Conservation (phyloP, 2,113 vertebrate species). For the Murina feae region DNA sequence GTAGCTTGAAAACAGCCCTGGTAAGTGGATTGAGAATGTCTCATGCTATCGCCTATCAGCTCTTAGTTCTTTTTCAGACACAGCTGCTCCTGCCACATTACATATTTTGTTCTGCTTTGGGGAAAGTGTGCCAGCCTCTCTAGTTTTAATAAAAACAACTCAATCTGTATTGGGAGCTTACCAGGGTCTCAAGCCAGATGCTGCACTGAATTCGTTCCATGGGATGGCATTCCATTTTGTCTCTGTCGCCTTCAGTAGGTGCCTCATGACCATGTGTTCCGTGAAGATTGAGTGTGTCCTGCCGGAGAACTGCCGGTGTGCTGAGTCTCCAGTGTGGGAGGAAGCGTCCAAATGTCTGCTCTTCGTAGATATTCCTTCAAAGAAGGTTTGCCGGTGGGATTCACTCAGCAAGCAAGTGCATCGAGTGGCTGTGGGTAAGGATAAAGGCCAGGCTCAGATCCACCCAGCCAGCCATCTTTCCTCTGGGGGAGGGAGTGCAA, state of each 20-base stretch:
- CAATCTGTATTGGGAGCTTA: background rate
- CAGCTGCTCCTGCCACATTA: background rate
- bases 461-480: background rate
- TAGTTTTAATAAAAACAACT: background rate
- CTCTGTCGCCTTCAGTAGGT: constrained; percentile 14
- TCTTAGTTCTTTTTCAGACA: background rate
- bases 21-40: constrained; percentile 16
- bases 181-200: background rate
- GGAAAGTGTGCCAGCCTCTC: background rate
- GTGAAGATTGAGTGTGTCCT: constrained; percentile 86
- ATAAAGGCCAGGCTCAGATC: background rate
- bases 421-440: constrained; percentile 84
- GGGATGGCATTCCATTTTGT: background rate
- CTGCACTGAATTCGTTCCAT: background rate
- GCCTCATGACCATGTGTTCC: constrained; percentile 83
- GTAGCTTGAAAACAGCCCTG: background rate
- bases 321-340: constrained; percentile 94
- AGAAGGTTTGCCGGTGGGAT: constrained; percentile 88
- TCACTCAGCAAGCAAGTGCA: constrained; percentile 76
- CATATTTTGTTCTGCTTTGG: background rate
- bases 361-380: constrained; percentile 88
- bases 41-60: background rate
- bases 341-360: constrained; percentile 85
- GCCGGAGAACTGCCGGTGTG: constrained; percentile 76
- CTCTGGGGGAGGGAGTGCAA: background rate